phyloP scores from a whole-genome alignment of 2,888 invertebrate species.

The Eilema sororculum region DNA sequence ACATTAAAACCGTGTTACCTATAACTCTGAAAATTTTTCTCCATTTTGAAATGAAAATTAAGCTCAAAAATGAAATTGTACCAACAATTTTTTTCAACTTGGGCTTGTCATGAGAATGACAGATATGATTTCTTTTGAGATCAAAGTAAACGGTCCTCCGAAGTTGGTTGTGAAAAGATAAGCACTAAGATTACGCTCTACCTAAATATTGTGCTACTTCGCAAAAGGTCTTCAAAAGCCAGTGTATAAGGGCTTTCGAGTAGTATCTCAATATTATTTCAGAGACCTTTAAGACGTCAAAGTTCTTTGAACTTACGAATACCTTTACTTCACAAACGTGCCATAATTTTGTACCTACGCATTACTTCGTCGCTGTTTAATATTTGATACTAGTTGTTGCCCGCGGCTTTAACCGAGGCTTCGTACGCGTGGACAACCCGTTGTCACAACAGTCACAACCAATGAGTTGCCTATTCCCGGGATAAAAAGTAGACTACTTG shows the following conservation, averaged over 20 bases:
- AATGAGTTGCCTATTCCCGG: too few relatives aligned
- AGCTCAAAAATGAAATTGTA: neutral
- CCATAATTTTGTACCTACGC: neutral
- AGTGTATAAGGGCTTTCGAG: neutral
- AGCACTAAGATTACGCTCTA: slow-evolving; percentile 2
- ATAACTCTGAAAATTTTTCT: too few relatives aligned
- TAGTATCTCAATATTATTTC: slow-evolving; percentile 4
- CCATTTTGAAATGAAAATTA: too few relatives aligned
- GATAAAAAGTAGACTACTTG: too few relatives aligned
- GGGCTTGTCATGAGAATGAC: neutral
- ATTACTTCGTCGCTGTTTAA: neutral
- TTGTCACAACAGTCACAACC: too few relatives aligned
- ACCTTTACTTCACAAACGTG: neutral
- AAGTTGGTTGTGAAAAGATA: neutral
- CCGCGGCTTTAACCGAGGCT: too few relatives aligned
- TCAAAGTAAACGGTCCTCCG: neutral
- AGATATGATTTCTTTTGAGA: neutral
- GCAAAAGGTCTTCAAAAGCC: neutral
- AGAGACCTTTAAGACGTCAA: neutral
- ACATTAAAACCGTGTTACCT: too few relatives aligned
- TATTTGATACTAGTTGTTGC: too few relatives aligned
- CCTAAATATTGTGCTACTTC: slow-evolving; percentile 2
- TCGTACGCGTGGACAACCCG: too few relatives aligned
- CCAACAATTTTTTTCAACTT: neutral
- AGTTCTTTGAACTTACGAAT: neutral